Conservation (phyloP, 2,888 invertebrate species). For the Scaptomyza caliginosa region DNA sequence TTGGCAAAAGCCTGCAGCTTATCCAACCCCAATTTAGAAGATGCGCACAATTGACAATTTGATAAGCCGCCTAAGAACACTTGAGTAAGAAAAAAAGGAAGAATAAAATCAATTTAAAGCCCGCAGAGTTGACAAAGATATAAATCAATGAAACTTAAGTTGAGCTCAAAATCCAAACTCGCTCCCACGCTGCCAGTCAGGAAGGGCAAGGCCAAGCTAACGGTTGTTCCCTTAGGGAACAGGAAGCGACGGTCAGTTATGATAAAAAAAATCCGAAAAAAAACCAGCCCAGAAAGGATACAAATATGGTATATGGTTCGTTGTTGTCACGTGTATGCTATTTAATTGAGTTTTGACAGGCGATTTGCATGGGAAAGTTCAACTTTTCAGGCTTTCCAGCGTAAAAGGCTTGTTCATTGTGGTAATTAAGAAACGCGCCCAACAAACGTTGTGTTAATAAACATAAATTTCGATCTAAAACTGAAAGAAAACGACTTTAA, state of each 20-base stretch:
- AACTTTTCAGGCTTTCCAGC: constrained; percentile 33
- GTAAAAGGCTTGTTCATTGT: constrained; percentile 49
- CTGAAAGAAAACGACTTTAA: constrained; percentile 54
- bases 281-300: constrained; percentile 39
- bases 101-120: constrained; percentile 70
- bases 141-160: constrained; percentile 68
- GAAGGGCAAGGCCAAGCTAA: constrained; percentile 64
- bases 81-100: constrained; percentile 35
- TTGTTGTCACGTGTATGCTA: constrained; percentile 67
- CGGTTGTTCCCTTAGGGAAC: constrained; percentile 54
- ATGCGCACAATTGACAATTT: constrained; percentile 28
- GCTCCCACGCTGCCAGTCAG: constrained; percentile 64
- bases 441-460: constrained; percentile 74
- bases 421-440: constrained; percentile 41
- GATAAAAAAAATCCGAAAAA: constrained; percentile 20
- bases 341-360: constrained; percentile 67
- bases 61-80: constrained; percentile 43
- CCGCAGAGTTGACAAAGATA: constrained; percentile 53
- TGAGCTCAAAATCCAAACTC: constrained; percentile 38
- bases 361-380: constrained; percentile 69
- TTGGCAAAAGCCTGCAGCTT: constrained; percentile 50
- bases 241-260: constrained; percentile 60
- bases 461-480: constrained; percentile 57
- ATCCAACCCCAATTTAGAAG: constrained; percentile 27
- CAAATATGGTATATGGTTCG: constrained; percentile 51